These are phyloP conservation scores for Trypoxylon attenuatum DNA, from an alignment of 2,888 invertebrate genomes.

Conservation along the genomic window DNA sequence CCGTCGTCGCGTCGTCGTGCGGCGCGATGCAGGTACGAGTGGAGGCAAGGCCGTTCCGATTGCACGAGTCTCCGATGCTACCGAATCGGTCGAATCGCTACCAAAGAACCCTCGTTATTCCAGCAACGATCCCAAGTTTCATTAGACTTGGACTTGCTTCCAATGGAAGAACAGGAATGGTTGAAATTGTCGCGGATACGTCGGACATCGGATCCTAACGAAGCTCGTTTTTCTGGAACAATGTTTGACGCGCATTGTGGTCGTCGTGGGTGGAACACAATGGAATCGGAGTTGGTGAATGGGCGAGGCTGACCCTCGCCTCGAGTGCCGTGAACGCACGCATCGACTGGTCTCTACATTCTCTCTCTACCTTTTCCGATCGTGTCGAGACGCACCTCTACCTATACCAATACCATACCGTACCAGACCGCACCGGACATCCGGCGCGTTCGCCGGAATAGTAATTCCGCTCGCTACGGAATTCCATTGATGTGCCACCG, in stretches of 20 bases:
- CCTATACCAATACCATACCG: slow-evolving; percentile 55
- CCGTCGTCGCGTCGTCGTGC: slow-evolving; percentile 20
- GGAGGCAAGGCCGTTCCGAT: neutral
- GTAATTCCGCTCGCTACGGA: slow-evolving; percentile 50
- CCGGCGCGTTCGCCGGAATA: slow-evolving; percentile 66
- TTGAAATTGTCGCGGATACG: too few relatives aligned
- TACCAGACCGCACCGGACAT: slow-evolving; percentile 69
- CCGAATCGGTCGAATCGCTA: neutral
- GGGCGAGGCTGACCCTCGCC: too few relatives aligned
- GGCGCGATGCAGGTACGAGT: slow-evolving; percentile 29
- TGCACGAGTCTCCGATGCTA: neutral
- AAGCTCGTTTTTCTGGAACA: too few relatives aligned
- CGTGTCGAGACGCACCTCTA: slow-evolving; percentile 60
- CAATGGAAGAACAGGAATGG: too few relatives aligned
- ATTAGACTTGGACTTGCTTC: too few relatives aligned
- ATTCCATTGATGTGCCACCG: neutral
- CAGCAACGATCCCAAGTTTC: too few relatives aligned
- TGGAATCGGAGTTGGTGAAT: too few relatives aligned
- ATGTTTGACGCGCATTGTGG: too few relatives aligned
- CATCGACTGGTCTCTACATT: too few relatives aligned
- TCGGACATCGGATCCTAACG: too few relatives aligned
- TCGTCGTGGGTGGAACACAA: too few relatives aligned
- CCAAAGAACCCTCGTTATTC: neutral
- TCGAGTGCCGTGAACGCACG: too few relatives aligned
- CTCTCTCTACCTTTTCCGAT: slow-evolving; percentile 52